These are phyloP conservation scores for Xerus rutilus DNA, from an alignment of 2,797 vertebrate species.

Conservation along the genomic window DNA sequence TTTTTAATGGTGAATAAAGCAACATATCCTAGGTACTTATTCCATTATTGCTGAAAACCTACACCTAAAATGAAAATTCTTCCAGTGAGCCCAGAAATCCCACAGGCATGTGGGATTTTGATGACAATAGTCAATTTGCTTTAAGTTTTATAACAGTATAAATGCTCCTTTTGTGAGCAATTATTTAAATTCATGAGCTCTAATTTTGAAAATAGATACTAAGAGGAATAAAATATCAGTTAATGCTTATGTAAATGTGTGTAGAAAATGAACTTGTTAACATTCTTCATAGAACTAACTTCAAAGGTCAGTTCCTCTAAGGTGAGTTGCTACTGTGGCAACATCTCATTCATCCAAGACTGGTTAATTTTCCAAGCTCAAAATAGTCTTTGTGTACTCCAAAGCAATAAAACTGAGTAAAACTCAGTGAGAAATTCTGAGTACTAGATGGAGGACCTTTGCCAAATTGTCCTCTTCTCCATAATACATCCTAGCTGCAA, in stretches of 20 bases:
- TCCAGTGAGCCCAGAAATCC: neutral
- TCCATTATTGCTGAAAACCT: conserved; percentile 5
- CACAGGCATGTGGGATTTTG: neutral
- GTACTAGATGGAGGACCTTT: neutral
- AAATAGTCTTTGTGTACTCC: neutral
- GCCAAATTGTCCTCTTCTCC: neutral
- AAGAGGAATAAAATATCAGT: neutral
- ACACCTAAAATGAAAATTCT: conserved; percentile 10
- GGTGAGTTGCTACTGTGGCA: neutral
- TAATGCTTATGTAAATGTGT: neutral
- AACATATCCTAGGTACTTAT: neutral
- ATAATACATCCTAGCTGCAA: neutral
- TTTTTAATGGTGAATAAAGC: conserved; percentile 30
- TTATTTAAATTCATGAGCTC: neutral
- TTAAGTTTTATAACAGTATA: neutral
- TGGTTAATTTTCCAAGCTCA: neutral
- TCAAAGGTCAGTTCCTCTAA: neutral
- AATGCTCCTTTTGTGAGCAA: neutral
- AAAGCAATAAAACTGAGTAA: neutral
- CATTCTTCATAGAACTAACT: neutral
- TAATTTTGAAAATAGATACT: conserved; percentile 5
- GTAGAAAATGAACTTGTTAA: neutral
- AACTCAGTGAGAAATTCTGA: neutral
- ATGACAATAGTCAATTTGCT: conserved; percentile 16
- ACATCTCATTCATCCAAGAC: neutral